Conservation (phyloP, 2,888 invertebrate species). For the Cecidostiba fungosa region DNA sequence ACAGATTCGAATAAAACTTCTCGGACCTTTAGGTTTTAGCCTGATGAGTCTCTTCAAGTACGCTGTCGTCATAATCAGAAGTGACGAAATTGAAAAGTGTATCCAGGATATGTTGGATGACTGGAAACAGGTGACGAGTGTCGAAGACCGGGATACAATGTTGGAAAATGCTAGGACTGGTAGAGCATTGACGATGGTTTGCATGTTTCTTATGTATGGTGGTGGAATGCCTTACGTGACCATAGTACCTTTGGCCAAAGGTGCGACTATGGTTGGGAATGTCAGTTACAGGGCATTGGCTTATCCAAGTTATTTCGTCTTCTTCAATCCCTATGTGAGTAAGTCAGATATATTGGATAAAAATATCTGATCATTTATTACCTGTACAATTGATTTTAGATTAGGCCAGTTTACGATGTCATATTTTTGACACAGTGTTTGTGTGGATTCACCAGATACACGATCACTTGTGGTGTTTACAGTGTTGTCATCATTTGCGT, state of each 20-base stretch:
- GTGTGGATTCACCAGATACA: slow-evolving; percentile 31
- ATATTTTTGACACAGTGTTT: slow-evolving; percentile 37
- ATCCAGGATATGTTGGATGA: slow-evolving; percentile 67
- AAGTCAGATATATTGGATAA: neutral
- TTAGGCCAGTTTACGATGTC: slow-evolving; percentile 41
- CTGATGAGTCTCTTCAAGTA: slow-evolving; percentile 70
- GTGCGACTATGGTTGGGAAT: slow-evolving; percentile 64
- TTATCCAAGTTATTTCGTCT: slow-evolving; percentile 68
- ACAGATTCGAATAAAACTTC: slow-evolving; percentile 65
- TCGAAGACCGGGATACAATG: slow-evolving; percentile 66
- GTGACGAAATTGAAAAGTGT: slow-evolving; percentile 64
- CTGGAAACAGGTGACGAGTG: slow-evolving; percentile 61
- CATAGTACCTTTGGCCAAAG: slow-evolving; percentile 65
- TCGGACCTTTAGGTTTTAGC: slow-evolving; percentile 71
- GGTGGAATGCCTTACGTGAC: slow-evolving; percentile 66
- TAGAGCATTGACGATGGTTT: slow-evolving; percentile 65
- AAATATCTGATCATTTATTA: neutral
- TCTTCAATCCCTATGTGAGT: slow-evolving; percentile 67
- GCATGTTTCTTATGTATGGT: slow-evolving; percentile 66
- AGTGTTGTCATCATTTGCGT: slow-evolving; percentile 44
- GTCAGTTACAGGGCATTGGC: slow-evolving; percentile 67
- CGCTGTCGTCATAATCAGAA: slow-evolving; percentile 63
- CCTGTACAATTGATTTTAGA: slow-evolving; percentile 28
- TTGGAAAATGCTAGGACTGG: slow-evolving; percentile 67
- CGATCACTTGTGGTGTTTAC: slow-evolving; percentile 27